phyloP scores from a whole-genome alignment of 2,888 invertebrate genomes.

The Glyphotaelius pellucidus region DNA sequence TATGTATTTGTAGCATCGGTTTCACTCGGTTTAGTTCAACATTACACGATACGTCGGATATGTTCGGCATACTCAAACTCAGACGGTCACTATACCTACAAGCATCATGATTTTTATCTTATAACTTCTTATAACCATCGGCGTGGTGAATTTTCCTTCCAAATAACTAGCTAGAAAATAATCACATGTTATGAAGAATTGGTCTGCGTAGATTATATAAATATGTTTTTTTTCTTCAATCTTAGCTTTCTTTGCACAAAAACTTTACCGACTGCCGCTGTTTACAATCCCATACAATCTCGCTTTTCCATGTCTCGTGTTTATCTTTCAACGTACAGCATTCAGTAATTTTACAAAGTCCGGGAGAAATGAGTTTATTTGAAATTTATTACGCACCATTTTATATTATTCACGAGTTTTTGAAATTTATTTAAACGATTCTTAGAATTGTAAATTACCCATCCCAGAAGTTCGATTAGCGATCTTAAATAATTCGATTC shows the following conservation, averaged over 20 bases:
- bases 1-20: neutral
- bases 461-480: neutral
- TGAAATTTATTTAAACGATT: neutral
- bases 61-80: neutral
- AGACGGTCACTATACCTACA: neutral
- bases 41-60: neutral
- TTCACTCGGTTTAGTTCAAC: neutral
- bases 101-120: neutral
- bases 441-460: neutral
- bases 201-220: neutral
- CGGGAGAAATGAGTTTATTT: neutral
- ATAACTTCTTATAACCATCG: neutral
- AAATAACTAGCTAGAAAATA: no score
- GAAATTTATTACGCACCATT: neutral
- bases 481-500: neutral
- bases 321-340: neutral
- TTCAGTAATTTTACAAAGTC: neutral
- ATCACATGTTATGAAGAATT: no score
- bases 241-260: neutral
- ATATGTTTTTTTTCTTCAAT: neutral
- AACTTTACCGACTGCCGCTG: neutral
- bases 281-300: neutral
- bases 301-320: neutral
- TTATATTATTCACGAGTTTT: neutral
- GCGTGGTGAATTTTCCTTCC: neutral